Conservation (phyloP, 1,140 invertebrate genomes). For the Heterodera schachtii region DNA sequence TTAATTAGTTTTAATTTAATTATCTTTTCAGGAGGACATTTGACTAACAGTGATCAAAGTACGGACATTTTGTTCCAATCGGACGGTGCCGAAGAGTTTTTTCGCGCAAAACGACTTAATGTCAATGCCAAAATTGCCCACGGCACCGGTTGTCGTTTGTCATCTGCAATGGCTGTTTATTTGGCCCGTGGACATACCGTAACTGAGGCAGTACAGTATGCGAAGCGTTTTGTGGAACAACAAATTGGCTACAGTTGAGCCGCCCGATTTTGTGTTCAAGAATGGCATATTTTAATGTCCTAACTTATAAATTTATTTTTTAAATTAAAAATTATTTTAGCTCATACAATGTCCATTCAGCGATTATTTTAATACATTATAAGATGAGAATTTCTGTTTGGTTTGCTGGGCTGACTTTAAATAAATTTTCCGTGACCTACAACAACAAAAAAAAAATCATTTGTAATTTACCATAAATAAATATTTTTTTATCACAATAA, state of each 20-base stretch:
- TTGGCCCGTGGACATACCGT: constrained; percentile 6
- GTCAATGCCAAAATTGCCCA: neutral
- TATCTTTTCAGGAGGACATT: constrained; percentile 10
- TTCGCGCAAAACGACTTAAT: neutral
- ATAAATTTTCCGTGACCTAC: too few species aligned
- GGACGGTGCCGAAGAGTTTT: neutral
- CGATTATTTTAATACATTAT: too few species aligned
- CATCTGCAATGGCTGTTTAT: constrained; percentile 11
- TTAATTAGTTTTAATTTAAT: neutral
- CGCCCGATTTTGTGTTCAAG: too few species aligned
- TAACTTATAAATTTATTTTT: too few species aligned
- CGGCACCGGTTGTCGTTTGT: constrained; percentile 22
- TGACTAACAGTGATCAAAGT: neutral
- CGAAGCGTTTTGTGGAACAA: neutral
- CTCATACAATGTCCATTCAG: too few species aligned
- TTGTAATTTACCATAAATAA: too few species aligned
- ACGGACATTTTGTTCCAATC: neutral
- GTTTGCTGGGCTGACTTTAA: too few species aligned
- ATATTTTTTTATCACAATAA: too few species aligned
- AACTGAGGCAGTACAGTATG: neutral
- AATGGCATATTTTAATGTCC: too few species aligned
- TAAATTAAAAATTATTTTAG: too few species aligned
- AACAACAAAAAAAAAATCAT: too few species aligned
- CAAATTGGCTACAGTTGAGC: neutral
- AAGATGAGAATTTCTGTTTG: too few species aligned